Base-by-base conservation (phyloP, 2,113 vertebrate genomes). In the Limnothrissa miodon region DNA sequence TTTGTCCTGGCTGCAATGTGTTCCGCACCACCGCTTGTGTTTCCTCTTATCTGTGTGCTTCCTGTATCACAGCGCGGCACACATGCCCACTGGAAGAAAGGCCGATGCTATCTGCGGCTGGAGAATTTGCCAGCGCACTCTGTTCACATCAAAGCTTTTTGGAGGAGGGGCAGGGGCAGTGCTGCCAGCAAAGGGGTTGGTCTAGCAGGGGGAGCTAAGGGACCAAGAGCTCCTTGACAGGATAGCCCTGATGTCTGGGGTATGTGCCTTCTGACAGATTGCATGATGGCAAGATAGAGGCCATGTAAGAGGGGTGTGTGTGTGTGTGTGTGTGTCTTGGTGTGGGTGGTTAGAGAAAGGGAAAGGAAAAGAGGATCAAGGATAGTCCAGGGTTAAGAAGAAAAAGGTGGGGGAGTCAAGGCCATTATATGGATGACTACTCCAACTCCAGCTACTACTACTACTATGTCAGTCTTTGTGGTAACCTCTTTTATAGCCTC, bases 21-120 rank as follows among this genome's bases (percentile, higher is more conserved):
- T 89, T 92, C 86, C 86, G 90, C 91, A 91, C 91, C 89, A 86
- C 89, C 90, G 91, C 90, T 89, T 89, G 88, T 89, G 88, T 92
- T 93, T 91, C 89, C 86, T 90, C 88, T 94, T 90, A 93, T 93
- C 93, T 91, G 11, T 29, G 78, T 82, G 82, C 66, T 74, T 85
- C 87, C 87, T 90, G 93, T 93, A 93, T 94, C 90, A 83, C 84
- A 78, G 82, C 78, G 88, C 79, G 81, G 87, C 91, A 91, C 92
- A 93, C 90, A 91, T 90, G 90, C 90, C 90, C 83, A 33, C 85
- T 83, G 87, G 48, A 90, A 90, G 84, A 85, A 81, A 78, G 83
- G 85, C 83, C 89, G 91, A 93, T 94, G 83, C 83, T 93, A 95
- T 95, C 93, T 88, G 86, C 90, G 91, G 90, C 90, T 91, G 91